Percentiles rank a stretch among this genome's conserved stretches.
Conservation (phyloP, 23 tunicate species). For the Styela clava region DNA sequence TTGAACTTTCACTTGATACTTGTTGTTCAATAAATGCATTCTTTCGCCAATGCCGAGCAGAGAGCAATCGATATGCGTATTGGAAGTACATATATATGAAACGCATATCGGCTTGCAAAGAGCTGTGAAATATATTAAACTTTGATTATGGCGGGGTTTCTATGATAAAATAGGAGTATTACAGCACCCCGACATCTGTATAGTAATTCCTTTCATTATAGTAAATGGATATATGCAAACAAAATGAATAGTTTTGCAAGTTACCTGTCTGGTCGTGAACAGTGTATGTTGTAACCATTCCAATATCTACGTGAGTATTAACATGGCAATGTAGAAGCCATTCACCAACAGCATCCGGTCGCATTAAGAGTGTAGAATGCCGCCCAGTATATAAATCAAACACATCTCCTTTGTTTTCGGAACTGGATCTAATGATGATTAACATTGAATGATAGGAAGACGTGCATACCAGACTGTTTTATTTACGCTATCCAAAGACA, state of each 20-base stretch:
- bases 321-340: conserved; percentile 76
- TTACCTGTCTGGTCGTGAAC: conserved; percentile 14
- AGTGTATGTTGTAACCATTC: conserved; percentile 55
- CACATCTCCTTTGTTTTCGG: conserved; percentile 40
- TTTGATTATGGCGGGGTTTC: too few species aligned
- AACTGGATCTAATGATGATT: conserved; percentile 38
- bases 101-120: background rate
- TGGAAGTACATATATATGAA: background rate
- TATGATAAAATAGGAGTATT: too few species aligned
- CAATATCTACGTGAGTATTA: conserved; percentile 47
- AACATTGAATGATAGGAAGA: too few species aligned
- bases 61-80: background rate
- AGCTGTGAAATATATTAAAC: background rate
- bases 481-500: too few species aligned
- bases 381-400: conserved; percentile 46
- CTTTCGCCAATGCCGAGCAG: background rate
- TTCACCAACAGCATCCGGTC: conserved; percentile 38
- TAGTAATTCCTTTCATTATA: too few species aligned
- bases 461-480: too few species aligned
- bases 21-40: background rate
- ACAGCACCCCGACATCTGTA: too few species aligned
- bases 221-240: too few species aligned
- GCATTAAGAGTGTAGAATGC: conserved; percentile 43
- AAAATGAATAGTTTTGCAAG: too few species aligned
- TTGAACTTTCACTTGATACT: background rate